Base-by-base conservation (phyloP, 2,797 vertebrate species). In the Hypotaenidia okinawae region DNA sequence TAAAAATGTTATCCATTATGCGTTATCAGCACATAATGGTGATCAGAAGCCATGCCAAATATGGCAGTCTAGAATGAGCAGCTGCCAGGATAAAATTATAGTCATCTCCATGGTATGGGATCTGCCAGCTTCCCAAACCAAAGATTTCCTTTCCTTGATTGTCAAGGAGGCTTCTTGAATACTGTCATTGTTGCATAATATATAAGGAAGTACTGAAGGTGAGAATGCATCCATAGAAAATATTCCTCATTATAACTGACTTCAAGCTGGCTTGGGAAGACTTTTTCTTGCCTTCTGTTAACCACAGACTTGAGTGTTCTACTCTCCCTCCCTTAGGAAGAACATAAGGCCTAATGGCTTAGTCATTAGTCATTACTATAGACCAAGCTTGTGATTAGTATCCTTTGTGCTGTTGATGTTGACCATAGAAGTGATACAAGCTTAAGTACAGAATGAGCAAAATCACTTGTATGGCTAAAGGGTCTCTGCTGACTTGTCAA, bases 71-170 rank as follows among this genome's bases (percentile, higher is more conserved):
- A 54, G 52, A 95, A 84, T 32, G 47, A 79, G 59, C 66, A 82
- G 77, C 45, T 93, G 93, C 87, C 87, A 95, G 87, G 52, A 52
- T 67, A 59, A 82, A 84, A 82, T 39, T 63, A 95, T 62, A 92
- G 58, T 52, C n/a, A 89, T 93, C 63, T 79, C 72, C 45, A 84
- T 30, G 43, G 80, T 79, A 28, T 55, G 52, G 73, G 45, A 91
- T 59, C 43, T 84, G 85, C 69, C 89, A 76, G 74, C 63, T 92
- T 89, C 81, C 81, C 81, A 95, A 97, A 93, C n/a, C 77, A 89
- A 86, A 41, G 28, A 62, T 35, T 96, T 86, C 35, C 22, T 45
- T 84, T 75, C 37, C 18, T 5, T 27, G 33, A 47, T n/a, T 91
- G 84, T 84, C 94, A 93, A 84, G 82, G 79, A 91, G 84, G 73